A percentile compares a stretch with the other conserved stretches of the same genome.
Conservation (phyloP, 2,888 invertebrate species). For the Phyllotreta striolata region DNA sequence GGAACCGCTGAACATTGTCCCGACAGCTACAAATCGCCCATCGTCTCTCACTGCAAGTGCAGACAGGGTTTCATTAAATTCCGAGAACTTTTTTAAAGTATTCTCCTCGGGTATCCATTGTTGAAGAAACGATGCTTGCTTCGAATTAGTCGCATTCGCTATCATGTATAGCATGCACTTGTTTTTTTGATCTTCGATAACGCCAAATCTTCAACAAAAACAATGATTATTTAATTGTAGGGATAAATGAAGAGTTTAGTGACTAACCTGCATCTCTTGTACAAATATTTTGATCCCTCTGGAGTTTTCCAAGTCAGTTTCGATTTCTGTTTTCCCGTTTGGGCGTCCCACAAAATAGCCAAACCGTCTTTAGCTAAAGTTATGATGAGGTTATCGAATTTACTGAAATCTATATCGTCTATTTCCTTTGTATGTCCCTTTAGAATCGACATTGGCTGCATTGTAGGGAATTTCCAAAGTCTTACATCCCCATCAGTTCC, state of each 20-base stretch:
- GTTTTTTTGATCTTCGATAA: slow-evolving; percentile 73
- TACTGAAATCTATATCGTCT: slow-evolving; percentile 92
- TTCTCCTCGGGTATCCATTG: slow-evolving; percentile 76
- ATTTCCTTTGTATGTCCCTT: slow-evolving; percentile 89
- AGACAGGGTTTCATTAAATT: slow-evolving; percentile 79
- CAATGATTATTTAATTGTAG: slow-evolving; percentile 12
- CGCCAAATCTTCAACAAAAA: slow-evolving; percentile 65
- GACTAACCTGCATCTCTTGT: slow-evolving; percentile 78
- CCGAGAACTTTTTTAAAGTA: slow-evolving; percentile 65
- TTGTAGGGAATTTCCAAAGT: slow-evolving; percentile 87
- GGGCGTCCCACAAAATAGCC: slow-evolving; percentile 81
- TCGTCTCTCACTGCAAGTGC: slow-evolving; percentile 90
- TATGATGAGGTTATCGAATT: slow-evolving; percentile 76
- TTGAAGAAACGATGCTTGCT: slow-evolving; percentile 78
- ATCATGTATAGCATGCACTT: slow-evolving; percentile 77
- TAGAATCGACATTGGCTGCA: slow-evolving; percentile 74
- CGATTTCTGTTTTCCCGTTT: slow-evolving; percentile 70
- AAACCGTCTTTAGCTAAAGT: slow-evolving; percentile 90
- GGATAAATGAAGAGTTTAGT: slow-evolving; percentile 14
- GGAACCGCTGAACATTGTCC: slow-evolving; percentile 92
- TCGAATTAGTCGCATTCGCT: slow-evolving; percentile 79
- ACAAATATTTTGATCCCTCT: slow-evolving; percentile 81
- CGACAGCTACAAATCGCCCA: slow-evolving; percentile 90
- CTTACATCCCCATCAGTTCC: slow-evolving; percentile 89
- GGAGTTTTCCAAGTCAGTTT: slow-evolving; percentile 80